Base-by-base conservation (phyloP, 2,888 invertebrate species). In the Venusia cambrica region DNA sequence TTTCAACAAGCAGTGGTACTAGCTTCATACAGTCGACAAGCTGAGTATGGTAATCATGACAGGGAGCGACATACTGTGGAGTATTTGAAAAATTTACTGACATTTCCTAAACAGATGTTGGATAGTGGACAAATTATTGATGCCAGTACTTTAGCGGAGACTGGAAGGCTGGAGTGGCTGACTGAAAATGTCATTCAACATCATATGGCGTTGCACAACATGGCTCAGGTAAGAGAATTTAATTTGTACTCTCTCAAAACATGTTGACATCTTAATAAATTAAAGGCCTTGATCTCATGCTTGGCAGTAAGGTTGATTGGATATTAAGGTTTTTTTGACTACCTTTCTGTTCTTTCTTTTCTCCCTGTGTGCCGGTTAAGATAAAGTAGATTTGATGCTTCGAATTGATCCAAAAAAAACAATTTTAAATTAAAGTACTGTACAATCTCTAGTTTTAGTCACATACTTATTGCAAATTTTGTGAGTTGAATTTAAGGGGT, bases 11-110 rank as follows among this genome's bases (percentile, higher is more conserved):
- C 97, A 5, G 93, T 97, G 30, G 89, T 96, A 15, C 80, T 99
- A 41, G 98, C 98, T 0, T 94, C 97, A 25, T 98, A 97, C 71
- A 96, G 96, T 54, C 92, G 98, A 59, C 98, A 99, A 85, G 98
- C 97, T 5, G 98, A 99, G 75, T 97, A 97, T 87, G 98, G 98
- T 15, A 97, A 97, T 75, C 87, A 87, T 72, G 95, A 97, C 69
- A 88, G 92, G 38, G 96, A 97, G 69, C 89, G 96, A 52, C 97
- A 97, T 66, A 96, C 97, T 0, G 91, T 94, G 33, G 97, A 98
- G 51, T 97, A 97, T 73, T 89, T 98, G 38, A 96, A 95, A 74
- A 97, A 97, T 60, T 92, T 97, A 65, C 90, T 95, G 45, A 91
- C 98, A 26, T 94, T 98, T 75, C 98, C 98, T 1, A 97, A 96